Conservation (phyloP, 2,797 vertebrate species). For the Ctenopoma kingsleyae region DNA sequence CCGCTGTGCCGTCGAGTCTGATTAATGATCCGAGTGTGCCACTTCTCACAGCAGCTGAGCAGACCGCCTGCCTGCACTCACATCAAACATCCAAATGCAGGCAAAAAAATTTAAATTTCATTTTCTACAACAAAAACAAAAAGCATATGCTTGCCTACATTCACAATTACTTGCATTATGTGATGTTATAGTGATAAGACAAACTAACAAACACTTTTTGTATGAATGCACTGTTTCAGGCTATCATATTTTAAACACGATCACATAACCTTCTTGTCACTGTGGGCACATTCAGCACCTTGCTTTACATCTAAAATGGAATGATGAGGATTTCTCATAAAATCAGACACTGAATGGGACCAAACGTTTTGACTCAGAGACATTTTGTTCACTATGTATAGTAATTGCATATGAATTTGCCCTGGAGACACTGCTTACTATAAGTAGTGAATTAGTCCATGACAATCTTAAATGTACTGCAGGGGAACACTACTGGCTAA, state of each 20-base stretch:
- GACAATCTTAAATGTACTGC: background rate
- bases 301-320: background rate
- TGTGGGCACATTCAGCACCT: background rate
- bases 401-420: background rate
- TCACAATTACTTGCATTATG: background rate
- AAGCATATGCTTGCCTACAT: background rate
- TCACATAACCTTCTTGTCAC: constrained; percentile 13
- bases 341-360: background rate
- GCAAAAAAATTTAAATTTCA: constrained; percentile 31
- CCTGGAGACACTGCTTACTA: background rate
- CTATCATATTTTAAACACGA: constrained; percentile 25
- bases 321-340: background rate
- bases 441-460: background rate
- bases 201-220: constrained; percentile 10
- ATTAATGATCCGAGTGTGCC: constrained; percentile 83
- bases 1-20: constrained; percentile 81
- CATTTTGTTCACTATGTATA: background rate
- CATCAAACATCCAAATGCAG: constrained; percentile 67
- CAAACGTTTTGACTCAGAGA: background rate
- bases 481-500: background rate
- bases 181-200: background rate
- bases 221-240: constrained; percentile 12
- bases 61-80: constrained; percentile 64
- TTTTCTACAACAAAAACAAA: constrained; percentile 30
- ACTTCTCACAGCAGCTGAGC: constrained; percentile 74